These are phyloP conservation scores for Elymnias hypermnestra DNA, from an alignment of 1,140 invertebrate species.

Conservation along the genomic window DNA sequence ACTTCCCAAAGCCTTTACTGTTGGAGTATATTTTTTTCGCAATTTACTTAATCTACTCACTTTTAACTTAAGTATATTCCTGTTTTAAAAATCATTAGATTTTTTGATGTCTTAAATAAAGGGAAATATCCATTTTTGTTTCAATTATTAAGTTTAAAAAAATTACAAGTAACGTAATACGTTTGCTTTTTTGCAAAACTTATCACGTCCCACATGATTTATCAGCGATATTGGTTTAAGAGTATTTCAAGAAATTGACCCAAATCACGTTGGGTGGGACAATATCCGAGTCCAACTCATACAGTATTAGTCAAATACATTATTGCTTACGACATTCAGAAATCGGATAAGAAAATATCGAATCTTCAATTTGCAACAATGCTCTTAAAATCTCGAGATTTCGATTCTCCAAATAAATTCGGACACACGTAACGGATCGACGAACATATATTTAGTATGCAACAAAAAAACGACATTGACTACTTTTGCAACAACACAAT, in stretches of 20 bases:
- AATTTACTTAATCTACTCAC: too few relatives aligned
- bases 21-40: too few relatives aligned
- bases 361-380: conserved; percentile 16
- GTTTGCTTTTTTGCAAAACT: too few relatives aligned
- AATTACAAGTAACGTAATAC: too few relatives aligned
- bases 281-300: background rate
- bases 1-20: too few relatives aligned
- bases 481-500: conserved; percentile 10
- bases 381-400: conserved; percentile 13
- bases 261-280: conserved; percentile 1
- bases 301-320: conserved; percentile 13
- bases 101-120: too few relatives aligned
- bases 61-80: too few relatives aligned
- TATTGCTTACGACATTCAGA: conserved; percentile 4
- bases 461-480: conserved; percentile 22
- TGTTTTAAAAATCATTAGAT: too few relatives aligned
- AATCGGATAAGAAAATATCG: conserved; percentile 4
- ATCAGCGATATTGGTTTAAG: background rate
- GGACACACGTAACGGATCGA: conserved; percentile 16
- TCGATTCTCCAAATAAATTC: conserved; percentile 18
- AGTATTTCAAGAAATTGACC: background rate
- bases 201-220: too few relatives aligned
- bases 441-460: conserved; percentile 18
- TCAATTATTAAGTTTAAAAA: too few relatives aligned
- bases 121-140: too few relatives aligned